A percentile compares a stretch with the other conserved stretches of the same genome.
Evolutionary conservation across 2,797 vertebrate species (phyloP).

Genomic region (Adelosebastes latens): DNA sequence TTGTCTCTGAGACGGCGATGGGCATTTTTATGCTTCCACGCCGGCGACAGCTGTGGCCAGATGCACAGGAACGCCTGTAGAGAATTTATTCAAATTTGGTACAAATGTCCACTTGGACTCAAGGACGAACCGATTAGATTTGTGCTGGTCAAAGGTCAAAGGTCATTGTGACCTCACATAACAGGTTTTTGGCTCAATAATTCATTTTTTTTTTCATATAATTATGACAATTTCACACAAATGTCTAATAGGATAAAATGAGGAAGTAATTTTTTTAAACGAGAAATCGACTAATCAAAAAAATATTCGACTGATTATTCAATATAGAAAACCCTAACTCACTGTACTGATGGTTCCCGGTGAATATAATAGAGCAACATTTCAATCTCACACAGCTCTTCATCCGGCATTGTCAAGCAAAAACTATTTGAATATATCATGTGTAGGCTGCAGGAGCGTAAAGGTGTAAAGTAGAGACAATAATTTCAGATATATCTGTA

Average conservation of each 20-base stretch:
- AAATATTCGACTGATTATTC: background rate
- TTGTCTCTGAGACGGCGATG: background rate
- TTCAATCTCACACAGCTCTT: no score
- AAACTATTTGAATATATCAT: no score
- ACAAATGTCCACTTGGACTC: background rate
- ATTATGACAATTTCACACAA: background rate
- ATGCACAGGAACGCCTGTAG: background rate
- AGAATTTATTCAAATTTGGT: background rate
- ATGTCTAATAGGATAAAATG: no score
- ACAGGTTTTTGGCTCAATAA: background rate
- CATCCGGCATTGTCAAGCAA: no score
- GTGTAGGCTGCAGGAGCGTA: background rate
- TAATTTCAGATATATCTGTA: background rate
- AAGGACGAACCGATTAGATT: background rate
- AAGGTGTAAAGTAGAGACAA: background rate
- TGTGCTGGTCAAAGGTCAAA: background rate
- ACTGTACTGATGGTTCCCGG: background rate
- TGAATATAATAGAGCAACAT: no score
- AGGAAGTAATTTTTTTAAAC: background rate
- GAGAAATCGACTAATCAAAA: background rate
- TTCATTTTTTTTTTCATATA: no score
- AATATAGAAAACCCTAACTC: background rate
- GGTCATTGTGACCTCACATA: background rate
- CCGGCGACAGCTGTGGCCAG: background rate
- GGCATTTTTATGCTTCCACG: background rate